Base-by-base conservation (phyloP, 2,113 vertebrate species). In the Mugil cephalus region DNA sequence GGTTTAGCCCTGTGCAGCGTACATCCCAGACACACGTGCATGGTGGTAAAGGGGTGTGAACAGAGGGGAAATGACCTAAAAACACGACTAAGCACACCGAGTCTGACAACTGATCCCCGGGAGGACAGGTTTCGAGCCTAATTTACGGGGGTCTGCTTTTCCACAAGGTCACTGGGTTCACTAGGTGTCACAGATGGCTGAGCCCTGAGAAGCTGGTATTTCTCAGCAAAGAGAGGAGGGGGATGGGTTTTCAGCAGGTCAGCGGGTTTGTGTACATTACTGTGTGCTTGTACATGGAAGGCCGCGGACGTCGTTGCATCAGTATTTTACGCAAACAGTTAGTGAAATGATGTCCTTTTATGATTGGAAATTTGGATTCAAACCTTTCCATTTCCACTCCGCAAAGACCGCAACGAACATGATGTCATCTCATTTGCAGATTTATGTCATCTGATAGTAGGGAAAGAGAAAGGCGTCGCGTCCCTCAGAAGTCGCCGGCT, bases 141-240 rank as follows among this genome's bases (percentile, higher is more conserved):
- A 89, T 88, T 89, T 61, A 69, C 53, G 15, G 54, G n/a, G 24
- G 30, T 62, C 38, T 52, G 58, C 53, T 64, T 67, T 83, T 74
- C 47, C 42, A 15, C 54, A 51, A 79, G 81, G 87, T 91, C 88
- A 82, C 10, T 10, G 54, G 68, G 82, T 92, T 92, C 82, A 85
- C n/a, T n/a, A 15, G 55, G 74, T 69, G 84, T 85, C 80, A 81
- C 84, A 89, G 71, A 88, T 87, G 88, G 83, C 68, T 78, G 74
- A 86, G 69, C 64, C 43, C 36, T 10, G 40, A 55, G 34, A 59
- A 80, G 72, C 52, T 63, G 69, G 70, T 86, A 80, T 82, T 79
- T 70, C 77, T 91, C 36, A 62, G 68, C 61, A 70, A 74, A 74
- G 66, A 71, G 53, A 69, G 60, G 46, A 1, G 53, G 82, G 87